Conservation (phyloP, 2,888 invertebrate species). For the Orgyia antiqua region DNA sequence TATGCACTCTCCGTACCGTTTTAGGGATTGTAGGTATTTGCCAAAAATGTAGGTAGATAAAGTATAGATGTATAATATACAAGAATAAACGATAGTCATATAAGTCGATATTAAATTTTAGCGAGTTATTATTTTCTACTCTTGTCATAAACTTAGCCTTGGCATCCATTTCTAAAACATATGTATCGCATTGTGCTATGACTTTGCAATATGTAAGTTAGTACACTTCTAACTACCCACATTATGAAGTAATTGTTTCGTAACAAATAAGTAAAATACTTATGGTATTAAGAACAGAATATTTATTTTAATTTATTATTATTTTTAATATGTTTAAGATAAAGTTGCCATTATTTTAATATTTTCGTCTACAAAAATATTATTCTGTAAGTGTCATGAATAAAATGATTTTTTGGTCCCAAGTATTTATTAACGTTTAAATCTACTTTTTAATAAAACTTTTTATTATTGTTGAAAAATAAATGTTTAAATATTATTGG, state of each 20-base stretch:
- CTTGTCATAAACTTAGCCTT: conserved; percentile 32
- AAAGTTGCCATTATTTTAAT: conserved; percentile 22
- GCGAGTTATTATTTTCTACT: neutral
- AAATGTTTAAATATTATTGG: conserved; percentile 17
- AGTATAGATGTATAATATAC: conserved; percentile 16
- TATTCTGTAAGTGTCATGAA: conserved; percentile 37
- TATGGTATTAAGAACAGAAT: neutral
- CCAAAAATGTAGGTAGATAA: conserved; percentile 24
- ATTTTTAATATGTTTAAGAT: no score
- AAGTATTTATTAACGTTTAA: conserved; percentile 30
- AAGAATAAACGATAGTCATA: conserved; percentile 11
- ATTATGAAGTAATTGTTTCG: no score
- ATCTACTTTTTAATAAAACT: conserved; percentile 19
- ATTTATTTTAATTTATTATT: neutral
- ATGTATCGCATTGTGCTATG: conserved; percentile 16
- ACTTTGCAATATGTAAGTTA: neutral
- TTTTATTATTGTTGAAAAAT: conserved; percentile 27
- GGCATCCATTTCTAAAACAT: conserved; percentile 16
- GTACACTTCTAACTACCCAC: no score
- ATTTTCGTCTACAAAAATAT: conserved; percentile 22
- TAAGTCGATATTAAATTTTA: conserved; percentile 12
- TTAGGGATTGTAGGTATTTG: conserved; percentile 20
- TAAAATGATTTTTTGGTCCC: conserved; percentile 24
- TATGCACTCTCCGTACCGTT: conserved; percentile 41
- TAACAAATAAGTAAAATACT: neutral